Conservation (phyloP, 2,888 invertebrate genomes). For the Euzetes globulus region DNA sequence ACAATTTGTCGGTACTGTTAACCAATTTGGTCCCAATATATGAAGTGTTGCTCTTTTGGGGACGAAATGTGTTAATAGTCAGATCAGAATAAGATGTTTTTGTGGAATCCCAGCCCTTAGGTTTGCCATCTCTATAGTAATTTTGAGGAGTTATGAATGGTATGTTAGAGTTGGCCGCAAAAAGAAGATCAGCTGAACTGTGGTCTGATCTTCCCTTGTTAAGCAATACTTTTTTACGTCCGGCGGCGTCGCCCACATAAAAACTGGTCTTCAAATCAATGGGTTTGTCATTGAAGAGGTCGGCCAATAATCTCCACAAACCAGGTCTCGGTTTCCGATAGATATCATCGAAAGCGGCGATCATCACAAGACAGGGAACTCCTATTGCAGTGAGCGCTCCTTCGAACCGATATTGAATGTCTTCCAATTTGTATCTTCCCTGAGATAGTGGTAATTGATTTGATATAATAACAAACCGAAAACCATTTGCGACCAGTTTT, state of each 20-base stretch:
- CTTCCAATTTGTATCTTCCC: slow-evolving; percentile 18
- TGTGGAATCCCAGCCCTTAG: neutral
- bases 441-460: slow-evolving; percentile 36
- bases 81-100: neutral
- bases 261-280: slow-evolving; percentile 33
- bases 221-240: slow-evolving; percentile 30
- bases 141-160: slow-evolving; percentile 34
- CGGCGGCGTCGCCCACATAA: slow-evolving; percentile 38
- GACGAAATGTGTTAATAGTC: neutral
- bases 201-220: slow-evolving; percentile 35
- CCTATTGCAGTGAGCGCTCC: slow-evolving; percentile 3
- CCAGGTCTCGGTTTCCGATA: slow-evolving; percentile 37
- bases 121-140: slow-evolving; percentile 27
- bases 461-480: slow-evolving; percentile 37
- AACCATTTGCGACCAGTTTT: neutral
- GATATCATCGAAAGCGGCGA: slow-evolving; percentile 30
- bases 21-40: slow-evolving; percentile 7
- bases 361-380: slow-evolving; percentile 35
- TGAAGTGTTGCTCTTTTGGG: neutral
- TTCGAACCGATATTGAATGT: slow-evolving; percentile 33
- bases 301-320: slow-evolving; percentile 27
- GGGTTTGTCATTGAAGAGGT: slow-evolving; percentile 14
- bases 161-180: slow-evolving; percentile 33
- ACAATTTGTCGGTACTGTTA: no score
- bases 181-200: slow-evolving; percentile 36